Evolutionary conservation across 2,113 vertebrate species (phyloP), one percentile per base, ranked within the genome.

Genomic region (Girardinichthys multiradiatus): DNA sequence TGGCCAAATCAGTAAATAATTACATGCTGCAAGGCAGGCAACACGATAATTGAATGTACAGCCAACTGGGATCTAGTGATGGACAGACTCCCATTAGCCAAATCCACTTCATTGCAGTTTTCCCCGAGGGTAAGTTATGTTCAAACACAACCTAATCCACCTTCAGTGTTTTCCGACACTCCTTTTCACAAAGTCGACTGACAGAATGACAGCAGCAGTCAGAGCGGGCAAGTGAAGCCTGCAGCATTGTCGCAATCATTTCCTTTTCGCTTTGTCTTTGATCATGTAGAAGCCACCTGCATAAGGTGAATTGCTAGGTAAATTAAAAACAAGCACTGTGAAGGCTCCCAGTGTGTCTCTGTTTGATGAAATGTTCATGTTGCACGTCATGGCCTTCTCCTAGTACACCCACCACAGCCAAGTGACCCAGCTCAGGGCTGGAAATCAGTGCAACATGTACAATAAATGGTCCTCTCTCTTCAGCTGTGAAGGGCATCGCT

Each of bases 1-100:
- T 68, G 65, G 60, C 73, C 76, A 73, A 72, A 86, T 92, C 87
- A 81, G 87, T 84, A 92, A 93, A 91, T 92, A 92, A 92, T 89
- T 88, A 85, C 83, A 82, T 68, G 70, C 87, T 77, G 76, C 33
- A 64, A 84, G 69, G 79, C 79, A 86, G 83, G 45, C 81, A 77
- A 69, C 30, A 70, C 37, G 3, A 83, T 92, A 91, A 92, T 82
- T 89, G 84, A 87, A 90, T 78, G 85, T 84, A 86, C 68, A 84
- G 77, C 35, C n/a, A 74, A 80, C 71, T 83, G 82, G 91, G 82
- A 90, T 90, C 83, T 63, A 81, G 70, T 89, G 90, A 91, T 67
- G 31, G 89, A 87, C 87, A 87, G 83, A 84, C 86, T 89, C 83
- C 85, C 85, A 91, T 92, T 93, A 91, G 81, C 67, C 59, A 87